Evolutionary conservation across 2,888 invertebrate species (phyloP).

Genomic region (Pinctada fucata): DNA sequence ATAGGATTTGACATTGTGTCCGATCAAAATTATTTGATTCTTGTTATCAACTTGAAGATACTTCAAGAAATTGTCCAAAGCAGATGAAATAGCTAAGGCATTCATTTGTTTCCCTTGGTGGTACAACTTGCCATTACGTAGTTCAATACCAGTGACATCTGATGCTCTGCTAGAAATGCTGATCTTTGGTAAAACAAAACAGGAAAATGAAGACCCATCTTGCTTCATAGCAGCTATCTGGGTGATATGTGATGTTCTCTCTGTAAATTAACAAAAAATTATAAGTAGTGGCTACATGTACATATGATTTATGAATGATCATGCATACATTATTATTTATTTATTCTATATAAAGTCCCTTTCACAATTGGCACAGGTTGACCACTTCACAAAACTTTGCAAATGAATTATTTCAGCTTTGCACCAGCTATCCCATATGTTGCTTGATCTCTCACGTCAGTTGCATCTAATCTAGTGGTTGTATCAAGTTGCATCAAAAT

Average conservation of each 20-base stretch:
- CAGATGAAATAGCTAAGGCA: constrained; percentile 5
- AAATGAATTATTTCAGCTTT: too few relatives aligned
- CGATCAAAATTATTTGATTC: constrained; percentile 10
- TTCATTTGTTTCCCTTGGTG: constrained; percentile 19
- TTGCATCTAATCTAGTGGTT: too few relatives aligned
- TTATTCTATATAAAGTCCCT: too few relatives aligned
- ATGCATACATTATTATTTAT: too few relatives aligned
- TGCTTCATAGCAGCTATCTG: constrained; percentile 23
- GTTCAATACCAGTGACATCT: constrained; percentile 18
- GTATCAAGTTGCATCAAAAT: too few relatives aligned
- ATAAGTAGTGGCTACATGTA: too few relatives aligned
- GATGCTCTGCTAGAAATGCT: constrained; percentile 11
- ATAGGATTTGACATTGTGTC: constrained; percentile 24
- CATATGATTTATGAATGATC: too few relatives aligned
- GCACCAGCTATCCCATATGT: too few relatives aligned
- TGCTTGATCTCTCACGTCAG: too few relatives aligned
- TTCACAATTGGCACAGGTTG: too few relatives aligned
- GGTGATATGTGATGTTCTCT: constrained; percentile 25
- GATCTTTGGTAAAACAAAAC: constrained; percentile 23
- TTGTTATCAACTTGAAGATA: constrained; percentile 3
- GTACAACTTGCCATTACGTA: constrained; percentile 13
- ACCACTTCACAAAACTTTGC: too few relatives aligned
- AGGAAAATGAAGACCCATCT: constrained; percentile 8
- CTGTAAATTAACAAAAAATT: constrained; percentile 13
- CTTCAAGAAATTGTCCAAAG: constrained; percentile 8